Evolutionary conservation across 2,113 vertebrate species (phyloP).

Genomic region (Amphiprion ocellaris): DNA sequence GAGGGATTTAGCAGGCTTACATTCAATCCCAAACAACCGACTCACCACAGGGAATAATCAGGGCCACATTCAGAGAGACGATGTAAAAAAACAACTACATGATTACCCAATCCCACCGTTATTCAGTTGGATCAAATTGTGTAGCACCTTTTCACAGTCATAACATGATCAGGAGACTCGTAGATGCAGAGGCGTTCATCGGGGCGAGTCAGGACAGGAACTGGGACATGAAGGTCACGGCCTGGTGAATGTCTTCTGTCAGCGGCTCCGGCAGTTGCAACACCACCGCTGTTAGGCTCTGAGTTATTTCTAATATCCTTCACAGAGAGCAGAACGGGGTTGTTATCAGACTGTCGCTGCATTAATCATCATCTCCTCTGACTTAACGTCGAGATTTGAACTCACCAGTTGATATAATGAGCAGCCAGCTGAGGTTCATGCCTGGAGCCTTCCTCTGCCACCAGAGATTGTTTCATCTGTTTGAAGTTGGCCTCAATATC

Average conservation of each 20-base stretch:
- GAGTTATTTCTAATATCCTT: constrained; percentile 83
- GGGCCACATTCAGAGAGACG: constrained; percentile 26
- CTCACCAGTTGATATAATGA: constrained; percentile 84
- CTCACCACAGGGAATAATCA: constrained; percentile 15
- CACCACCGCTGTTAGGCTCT: constrained; percentile 74
- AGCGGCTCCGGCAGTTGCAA: constrained; percentile 81
- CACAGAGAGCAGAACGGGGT: constrained; percentile 1
- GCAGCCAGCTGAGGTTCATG: constrained; percentile 85
- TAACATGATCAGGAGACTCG: constrained; percentile 24
- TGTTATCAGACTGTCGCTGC: background rate
- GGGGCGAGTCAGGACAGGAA: constrained; percentile 69
- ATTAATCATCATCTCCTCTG: background rate
- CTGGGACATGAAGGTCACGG: constrained; percentile 79
- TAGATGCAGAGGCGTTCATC: background rate
- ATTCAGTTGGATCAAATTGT: constrained; percentile 25
- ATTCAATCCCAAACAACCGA: constrained; percentile 53
- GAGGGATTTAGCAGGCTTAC: constrained; percentile 34
- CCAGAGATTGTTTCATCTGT: constrained; percentile 85
- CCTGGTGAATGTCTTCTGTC: constrained; percentile 80
- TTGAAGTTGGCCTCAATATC: constrained; percentile 89
- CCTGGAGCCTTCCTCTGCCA: constrained; percentile 78
- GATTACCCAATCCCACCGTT: constrained; percentile 12
- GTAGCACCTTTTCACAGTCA: constrained; percentile 72
- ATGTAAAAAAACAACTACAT: constrained; percentile 35
- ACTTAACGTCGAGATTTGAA: background rate